Conservation (phyloP, 2,888 invertebrate genomes). For the Antitype chi region DNA sequence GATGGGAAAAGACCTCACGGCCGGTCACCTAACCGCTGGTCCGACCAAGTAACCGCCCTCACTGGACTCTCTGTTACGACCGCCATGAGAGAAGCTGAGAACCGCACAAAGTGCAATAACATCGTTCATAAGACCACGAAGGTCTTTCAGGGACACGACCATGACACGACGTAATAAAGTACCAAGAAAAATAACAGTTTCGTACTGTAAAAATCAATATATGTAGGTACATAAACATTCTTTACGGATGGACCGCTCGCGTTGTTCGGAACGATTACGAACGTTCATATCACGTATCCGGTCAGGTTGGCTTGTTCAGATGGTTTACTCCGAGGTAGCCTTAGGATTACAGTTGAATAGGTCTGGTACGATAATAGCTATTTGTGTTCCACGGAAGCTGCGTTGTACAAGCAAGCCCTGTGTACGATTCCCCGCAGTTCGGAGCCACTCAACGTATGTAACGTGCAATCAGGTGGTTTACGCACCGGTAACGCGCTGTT, state of each 20-base stretch:
- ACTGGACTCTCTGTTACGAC: too few relatives aligned
- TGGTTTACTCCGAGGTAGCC: background rate
- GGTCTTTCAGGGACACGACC: background rate
- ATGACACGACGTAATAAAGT: background rate
- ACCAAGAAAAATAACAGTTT: background rate
- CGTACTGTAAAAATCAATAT: too few relatives aligned
- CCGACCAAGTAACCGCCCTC: background rate
- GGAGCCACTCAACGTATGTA: constrained; percentile 45
- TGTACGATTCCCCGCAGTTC: background rate
- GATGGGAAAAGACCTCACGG: too few relatives aligned
- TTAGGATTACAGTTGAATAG: background rate
- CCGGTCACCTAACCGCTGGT: background rate
- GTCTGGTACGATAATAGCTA: background rate
- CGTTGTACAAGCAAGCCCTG: background rate
- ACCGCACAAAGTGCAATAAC: too few relatives aligned
- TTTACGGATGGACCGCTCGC: too few relatives aligned
- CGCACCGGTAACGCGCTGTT: constrained; percentile 62
- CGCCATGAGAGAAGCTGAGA: too few relatives aligned
- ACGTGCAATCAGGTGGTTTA: constrained; percentile 62
- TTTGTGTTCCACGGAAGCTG: constrained; percentile 5
- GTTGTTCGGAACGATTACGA: background rate
- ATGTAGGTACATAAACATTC: too few relatives aligned
- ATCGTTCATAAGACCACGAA: background rate
- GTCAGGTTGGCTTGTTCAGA: background rate
- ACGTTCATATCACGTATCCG: background rate